A percentile compares a stretch with the other conserved stretches of the same genome.
Evolutionary conservation across 2,888 invertebrate genomes (phyloP).

Genomic region (Laspeyria flexula): DNA sequence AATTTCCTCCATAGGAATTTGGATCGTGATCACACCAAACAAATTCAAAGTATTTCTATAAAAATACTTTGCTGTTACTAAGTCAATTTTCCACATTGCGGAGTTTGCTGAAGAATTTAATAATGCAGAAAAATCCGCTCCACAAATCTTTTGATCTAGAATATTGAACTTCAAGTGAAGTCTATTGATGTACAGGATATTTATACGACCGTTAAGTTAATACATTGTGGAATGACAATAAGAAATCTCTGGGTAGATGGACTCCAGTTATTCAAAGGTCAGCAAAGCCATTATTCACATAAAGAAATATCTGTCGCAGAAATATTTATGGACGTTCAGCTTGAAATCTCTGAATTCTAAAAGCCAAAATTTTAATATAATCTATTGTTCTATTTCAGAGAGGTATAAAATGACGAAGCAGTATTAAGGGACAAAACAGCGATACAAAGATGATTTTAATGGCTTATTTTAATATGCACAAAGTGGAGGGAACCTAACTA

Average conservation of each 20-base stretch:
- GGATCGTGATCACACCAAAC: conserved; percentile 24
- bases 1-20: conserved; percentile 14
- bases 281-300: conserved; percentile 3
- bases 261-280: conserved; percentile 4
- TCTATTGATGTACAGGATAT: conserved; percentile 19
- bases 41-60: conserved; percentile 22
- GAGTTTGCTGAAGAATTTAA: conserved; percentile 25
- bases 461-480: conserved; percentile 33
- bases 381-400: conserved; percentile 10
- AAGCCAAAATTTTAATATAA: conserved; percentile 17
- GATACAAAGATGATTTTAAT: conserved; percentile 37
- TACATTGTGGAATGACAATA: conserved; percentile 9
- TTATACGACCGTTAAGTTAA: conserved; percentile 12
- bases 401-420: conserved; percentile 9
- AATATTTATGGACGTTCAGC: conserved; percentile 8
- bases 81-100: conserved; percentile 16
- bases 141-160: conserved; percentile 15
- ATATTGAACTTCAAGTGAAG: conserved; percentile 13
- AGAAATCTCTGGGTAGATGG: conserved; percentile 6
- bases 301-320: conserved; percentile 3
- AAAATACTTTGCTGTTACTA: conserved; percentile 17
- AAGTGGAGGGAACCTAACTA: conserved; percentile 23
- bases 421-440: conserved; percentile 20
- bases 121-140: conserved; percentile 24
- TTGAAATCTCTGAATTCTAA: conserved; percentile 13